A percentile compares a stretch with the other conserved stretches of the same genome.
phyloP scores from a whole-genome alignment of 2,113 vertebrate genomes.

The Podarcis muralis region DNA sequence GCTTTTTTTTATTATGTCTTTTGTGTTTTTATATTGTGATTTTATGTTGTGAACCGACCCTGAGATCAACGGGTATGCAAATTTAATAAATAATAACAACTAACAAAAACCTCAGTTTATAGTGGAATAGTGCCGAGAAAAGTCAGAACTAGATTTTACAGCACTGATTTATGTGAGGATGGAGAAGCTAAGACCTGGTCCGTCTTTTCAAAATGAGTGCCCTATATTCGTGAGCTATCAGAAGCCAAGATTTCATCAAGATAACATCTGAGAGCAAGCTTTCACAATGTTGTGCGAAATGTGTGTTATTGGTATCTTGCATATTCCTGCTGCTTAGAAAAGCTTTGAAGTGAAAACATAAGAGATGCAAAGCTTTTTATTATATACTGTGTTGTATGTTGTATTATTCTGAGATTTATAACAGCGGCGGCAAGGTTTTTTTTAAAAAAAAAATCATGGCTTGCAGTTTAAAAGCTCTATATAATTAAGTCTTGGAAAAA shows the following conservation, averaged over 20 bases:
- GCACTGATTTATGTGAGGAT: neutral
- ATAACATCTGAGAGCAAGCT: neutral
- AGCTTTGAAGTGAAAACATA: neutral
- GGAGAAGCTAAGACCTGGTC: neutral
- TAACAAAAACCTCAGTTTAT: neutral
- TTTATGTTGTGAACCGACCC: no score
- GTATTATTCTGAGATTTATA: neutral
- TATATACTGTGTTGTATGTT: neutral
- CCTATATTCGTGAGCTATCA: neutral
- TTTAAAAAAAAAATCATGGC: neutral
- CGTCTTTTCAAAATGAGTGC: neutral
- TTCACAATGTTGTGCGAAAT: neutral
- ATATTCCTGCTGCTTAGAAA: neutral
- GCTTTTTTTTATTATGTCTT: no score
- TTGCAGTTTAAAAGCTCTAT: neutral
- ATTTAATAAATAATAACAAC: neutral
- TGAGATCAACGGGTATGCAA: no score
- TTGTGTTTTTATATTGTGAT: no score
- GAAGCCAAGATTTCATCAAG: neutral
- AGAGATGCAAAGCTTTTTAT: neutral
- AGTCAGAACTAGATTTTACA: neutral
- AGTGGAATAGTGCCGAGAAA: neutral
- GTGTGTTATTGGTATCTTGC: neutral
- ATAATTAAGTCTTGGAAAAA: slow-evolving; percentile 14
- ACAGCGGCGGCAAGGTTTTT: neutral